Base-by-base conservation (phyloP, 2,888 invertebrate genomes). In the Mesorhabditis belari region DNA sequence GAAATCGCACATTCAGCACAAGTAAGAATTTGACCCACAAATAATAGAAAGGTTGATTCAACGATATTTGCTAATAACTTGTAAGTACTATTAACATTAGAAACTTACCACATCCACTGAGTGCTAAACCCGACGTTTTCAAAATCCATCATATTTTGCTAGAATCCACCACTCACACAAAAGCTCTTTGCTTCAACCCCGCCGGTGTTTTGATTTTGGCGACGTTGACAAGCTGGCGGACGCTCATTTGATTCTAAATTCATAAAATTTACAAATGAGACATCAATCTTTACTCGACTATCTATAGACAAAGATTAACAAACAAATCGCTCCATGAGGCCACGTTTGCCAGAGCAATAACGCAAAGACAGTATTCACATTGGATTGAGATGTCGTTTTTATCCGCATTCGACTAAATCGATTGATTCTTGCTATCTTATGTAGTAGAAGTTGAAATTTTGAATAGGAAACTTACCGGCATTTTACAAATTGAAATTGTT, bases 1-100 rank as follows among this genome's bases (percentile, higher is more conserved):
- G 56, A 89, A 88, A 78, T 98, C 95, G 83, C 96, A n/a, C n/a
- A 98, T 81, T 98, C 96, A 0, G 95, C 94, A 85, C 98, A 98
- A 53, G 89, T 89, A 50, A 98, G 84, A 91, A 96, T 83, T 95
- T 94, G 27, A 64, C 60, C 4, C 29, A 5, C 19, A n/a, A 35
- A 21, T 49, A 5, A 21, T 9, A 35, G 17, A 44, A 21, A 23
- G 6, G 9, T 2, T 23, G 27, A 25, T 17, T 6, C 27, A 9
- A 12, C 23, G 24, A 35, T 56, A 9, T 44, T 25, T 12, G 26
- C 21, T 5, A 28, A 44, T 24, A 23, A 5, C n/a, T 2, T 23
- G 6, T 35, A 21, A 35, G 28, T 9, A 19, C n/a, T 12, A 35
- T 23, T 5, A 28, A 58, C 25, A n/a, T 19, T 6, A 28, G 50